These are phyloP conservation scores for Notospermus geniculatus DNA, from an alignment of 1,140 invertebrate genomes.

Conservation along the genomic window DNA sequence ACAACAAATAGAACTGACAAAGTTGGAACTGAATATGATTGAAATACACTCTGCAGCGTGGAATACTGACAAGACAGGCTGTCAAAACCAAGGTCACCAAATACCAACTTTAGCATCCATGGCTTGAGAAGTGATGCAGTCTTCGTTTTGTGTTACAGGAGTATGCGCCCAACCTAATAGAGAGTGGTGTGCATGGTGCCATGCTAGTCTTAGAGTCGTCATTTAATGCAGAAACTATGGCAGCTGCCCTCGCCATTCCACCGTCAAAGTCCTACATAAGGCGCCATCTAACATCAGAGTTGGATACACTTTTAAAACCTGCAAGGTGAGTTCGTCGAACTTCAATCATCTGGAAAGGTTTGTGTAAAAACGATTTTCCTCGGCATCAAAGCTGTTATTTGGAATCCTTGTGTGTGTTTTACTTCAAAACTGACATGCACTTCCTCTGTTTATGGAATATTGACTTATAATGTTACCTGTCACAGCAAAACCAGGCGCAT, in stretches of 20 bases:
- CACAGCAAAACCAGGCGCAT: no score
- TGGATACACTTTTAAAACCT: constrained; percentile 83
- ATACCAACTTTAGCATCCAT: no score
- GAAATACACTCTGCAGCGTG: no score
- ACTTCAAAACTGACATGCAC: not conserved
- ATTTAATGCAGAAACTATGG: constrained; percentile 91
- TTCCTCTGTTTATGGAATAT: no score
- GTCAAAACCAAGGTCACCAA: no score
- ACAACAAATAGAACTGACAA: no score
- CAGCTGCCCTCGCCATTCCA: constrained; percentile 86
- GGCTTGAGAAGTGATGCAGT: no score
- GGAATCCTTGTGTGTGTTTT: not conserved
- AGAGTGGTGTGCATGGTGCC: constrained; percentile 90
- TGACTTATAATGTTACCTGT: no score
- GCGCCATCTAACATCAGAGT: constrained; percentile 83
- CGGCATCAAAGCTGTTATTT: not conserved
- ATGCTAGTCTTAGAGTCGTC: constrained; percentile 86
- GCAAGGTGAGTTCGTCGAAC: constrained; percentile 68
- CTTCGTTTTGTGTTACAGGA: no score
- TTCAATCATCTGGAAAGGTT: no score
- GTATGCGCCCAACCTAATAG: constrained; percentile 92
- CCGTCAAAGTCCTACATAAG: constrained; percentile 90
- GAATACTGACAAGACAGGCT: no score
- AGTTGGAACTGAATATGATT: no score
- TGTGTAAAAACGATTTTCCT: not conserved